Evolutionary conservation across 1,140 invertebrate species (phyloP), one percentile per base, ranked within the genome.

Genomic region (Andricus grossulariae): DNA sequence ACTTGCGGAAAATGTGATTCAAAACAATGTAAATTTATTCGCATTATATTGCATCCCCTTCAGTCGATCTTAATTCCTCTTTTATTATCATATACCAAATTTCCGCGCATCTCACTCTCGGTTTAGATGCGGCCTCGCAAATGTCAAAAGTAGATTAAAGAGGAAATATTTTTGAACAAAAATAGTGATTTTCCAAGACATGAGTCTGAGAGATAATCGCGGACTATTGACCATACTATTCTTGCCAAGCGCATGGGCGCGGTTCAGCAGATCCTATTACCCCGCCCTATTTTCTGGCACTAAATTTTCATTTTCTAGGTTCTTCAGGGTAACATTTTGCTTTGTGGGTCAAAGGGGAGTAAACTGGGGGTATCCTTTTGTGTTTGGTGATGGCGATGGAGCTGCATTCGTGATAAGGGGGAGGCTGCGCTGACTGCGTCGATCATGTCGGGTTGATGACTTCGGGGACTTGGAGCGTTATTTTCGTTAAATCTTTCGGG

Each of bases 171-270:
- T 32, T 32, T 32, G 16, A 77, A 72, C 55, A 49, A 78, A 32
- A 66, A 39, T 66, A 66, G 32, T 66, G 25, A 66, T 66, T 66
- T 18, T 39, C 0, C n/a, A 66, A 66, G 60, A 66, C 21, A 39
- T 32, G 57, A 60, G 21, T 39, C 15, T 45, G 16, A 66, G 25
- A 39, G 57, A 60, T 60, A 11, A 60, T 60, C 19, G 11, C 70
- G 72, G 80, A 84, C 83, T 87, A 87, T 87, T 86, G 83, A 86
- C 84, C 84, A 86, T 85, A 54, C 71, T 77, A 80, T 78, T 80
- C 78, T 80, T 84, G 78, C 71, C 78, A 80, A 89, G 85, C 86
- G 83, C 80, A 88, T 87, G 84, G 87, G 85, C 81, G 87, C 88
- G 87, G 86, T 88, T 89, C 81, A 39, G 71, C 77, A 75, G 73